Conservation (phyloP, 2,888 invertebrate species). For the Synanthedon tipuliformis region DNA sequence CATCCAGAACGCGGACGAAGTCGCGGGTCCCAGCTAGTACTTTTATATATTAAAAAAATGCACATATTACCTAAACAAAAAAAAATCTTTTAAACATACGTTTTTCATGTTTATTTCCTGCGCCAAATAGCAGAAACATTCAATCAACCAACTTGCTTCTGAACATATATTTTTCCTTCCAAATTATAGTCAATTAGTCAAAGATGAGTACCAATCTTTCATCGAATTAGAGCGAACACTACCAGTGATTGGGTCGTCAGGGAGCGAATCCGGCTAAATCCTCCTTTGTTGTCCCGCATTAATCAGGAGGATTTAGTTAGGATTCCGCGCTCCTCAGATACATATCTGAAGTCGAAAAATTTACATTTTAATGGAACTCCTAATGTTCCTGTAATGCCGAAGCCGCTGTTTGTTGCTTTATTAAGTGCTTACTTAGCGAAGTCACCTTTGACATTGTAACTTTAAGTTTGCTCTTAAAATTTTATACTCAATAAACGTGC, state of each 20-base stretch:
- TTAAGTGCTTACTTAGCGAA: background rate
- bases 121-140: too few species aligned
- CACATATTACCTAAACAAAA: too few species aligned
- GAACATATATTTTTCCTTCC: too few species aligned
- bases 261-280: constrained; percentile 9
- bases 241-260: constrained; percentile 13
- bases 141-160: too few species aligned
- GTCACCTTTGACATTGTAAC: too few species aligned
- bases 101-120: too few species aligned
- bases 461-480: too few species aligned
- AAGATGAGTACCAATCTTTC: background rate
- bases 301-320: constrained; percentile 12
- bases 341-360: constrained; percentile 7
- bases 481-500: too few species aligned
- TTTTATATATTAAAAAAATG: too few species aligned
- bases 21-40: too few species aligned
- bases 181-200: background rate
- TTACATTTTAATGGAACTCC: constrained; percentile 13
- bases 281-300: constrained; percentile 11
- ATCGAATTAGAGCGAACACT: background rate
- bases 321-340: constrained; percentile 3
- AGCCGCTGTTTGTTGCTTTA: background rate
- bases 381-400: background rate
- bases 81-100: too few species aligned
- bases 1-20: too few species aligned